Percentiles rank a stretch among this genome's conserved stretches.
phyloP scores from a whole-genome alignment of 2,797 vertebrate genomes.

The Sternotherus odoratus region DNA sequence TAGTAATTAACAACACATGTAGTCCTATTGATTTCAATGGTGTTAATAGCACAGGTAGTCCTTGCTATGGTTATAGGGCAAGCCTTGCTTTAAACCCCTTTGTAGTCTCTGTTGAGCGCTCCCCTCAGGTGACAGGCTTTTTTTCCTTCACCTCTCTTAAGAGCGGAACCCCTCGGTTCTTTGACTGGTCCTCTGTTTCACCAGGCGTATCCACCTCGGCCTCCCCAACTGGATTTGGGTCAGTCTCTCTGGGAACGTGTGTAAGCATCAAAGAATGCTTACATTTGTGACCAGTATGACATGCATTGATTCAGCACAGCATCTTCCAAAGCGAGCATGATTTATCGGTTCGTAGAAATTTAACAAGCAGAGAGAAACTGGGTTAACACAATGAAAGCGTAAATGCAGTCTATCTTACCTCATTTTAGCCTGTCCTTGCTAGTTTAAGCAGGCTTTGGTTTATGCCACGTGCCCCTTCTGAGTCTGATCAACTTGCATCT shows the following conservation, averaged over 20 bases:
- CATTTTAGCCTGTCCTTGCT: neutral
- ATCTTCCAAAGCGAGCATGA: neutral
- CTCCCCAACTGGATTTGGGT: neutral
- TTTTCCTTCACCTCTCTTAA: neutral
- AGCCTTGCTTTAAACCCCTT: neutral
- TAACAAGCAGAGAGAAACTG: neutral
- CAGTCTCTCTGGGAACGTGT: neutral
- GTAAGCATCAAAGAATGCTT: neutral
- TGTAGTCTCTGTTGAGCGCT: neutral
- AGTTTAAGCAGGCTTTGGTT: neutral
- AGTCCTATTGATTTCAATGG: neutral
- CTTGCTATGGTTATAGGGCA: neutral
- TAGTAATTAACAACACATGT: neutral
- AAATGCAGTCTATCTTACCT: neutral
- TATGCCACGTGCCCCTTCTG: neutral
- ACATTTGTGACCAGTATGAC: neutral
- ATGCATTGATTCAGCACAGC: neutral
- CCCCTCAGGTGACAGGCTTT: fast-evolving
- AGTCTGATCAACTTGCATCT: neutral
- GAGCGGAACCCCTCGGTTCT: neutral
- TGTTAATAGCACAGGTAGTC: neutral
- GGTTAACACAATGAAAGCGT: neutral
- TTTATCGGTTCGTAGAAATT: neutral
- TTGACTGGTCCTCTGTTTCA: neutral
- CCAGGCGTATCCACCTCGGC: neutral